Evolutionary conservation across 2,888 invertebrate genomes (phyloP).

Genomic region (Trachelus tabidus): DNA sequence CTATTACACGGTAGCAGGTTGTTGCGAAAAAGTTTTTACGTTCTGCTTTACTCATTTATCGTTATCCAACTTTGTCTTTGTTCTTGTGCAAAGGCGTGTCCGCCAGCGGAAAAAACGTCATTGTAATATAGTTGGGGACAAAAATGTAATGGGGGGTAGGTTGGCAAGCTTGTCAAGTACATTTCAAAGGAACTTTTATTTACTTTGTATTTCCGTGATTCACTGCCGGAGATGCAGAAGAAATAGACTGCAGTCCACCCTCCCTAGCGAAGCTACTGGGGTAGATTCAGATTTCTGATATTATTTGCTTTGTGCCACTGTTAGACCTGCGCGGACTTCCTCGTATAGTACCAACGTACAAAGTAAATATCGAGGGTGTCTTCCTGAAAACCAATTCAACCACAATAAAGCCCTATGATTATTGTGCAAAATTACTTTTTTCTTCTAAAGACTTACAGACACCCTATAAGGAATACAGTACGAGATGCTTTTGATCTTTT

Average conservation of each 20-base stretch:
- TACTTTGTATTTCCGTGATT: constrained; percentile 7
- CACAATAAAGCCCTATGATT: constrained; percentile 32
- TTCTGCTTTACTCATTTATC: neutral
- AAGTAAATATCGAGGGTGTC: constrained; percentile 28
- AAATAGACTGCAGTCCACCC: constrained; percentile 4
- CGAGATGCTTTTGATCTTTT: neutral
- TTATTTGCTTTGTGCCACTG: constrained; percentile 40
- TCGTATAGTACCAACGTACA: neutral
- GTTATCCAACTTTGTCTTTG: neutral
- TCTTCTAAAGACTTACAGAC: neutral
- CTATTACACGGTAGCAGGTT: neutral
- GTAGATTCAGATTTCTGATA: constrained; percentile 43
- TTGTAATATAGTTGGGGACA: neutral
- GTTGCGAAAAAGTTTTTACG: neutral
- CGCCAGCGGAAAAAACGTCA: neutral
- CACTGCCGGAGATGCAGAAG: constrained; percentile 3
- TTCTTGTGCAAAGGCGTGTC: neutral
- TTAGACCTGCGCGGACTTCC: neutral
- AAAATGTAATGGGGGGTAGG: neutral
- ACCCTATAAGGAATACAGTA: neutral
- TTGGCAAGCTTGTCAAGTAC: neutral
- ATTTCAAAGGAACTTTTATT: constrained; percentile 12
- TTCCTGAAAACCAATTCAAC: constrained; percentile 32
- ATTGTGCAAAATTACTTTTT: neutral
- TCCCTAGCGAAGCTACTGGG: constrained; percentile 22